Percentiles rank a stretch among this genome's conserved stretches.
Conservation (phyloP, 2,797 vertebrate genomes). For the Trematomus bernacchii region DNA sequence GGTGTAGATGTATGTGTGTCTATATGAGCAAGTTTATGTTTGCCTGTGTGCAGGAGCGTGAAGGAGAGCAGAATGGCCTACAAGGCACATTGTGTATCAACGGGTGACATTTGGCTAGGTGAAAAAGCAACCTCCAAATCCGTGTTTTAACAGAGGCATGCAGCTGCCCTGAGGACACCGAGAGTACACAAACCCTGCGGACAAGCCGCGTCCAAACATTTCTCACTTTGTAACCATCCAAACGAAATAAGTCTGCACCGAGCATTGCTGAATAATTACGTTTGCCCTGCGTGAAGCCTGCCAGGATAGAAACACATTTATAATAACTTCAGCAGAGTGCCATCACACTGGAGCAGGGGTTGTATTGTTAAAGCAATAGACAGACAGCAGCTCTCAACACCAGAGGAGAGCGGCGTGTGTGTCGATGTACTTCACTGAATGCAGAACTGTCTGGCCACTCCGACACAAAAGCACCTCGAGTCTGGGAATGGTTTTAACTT, state of each 20-base stretch:
- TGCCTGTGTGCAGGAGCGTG: constrained; percentile 70
- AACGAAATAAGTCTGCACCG: constrained; percentile 68
- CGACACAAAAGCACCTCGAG: constrained; percentile 24
- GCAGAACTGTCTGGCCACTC: constrained; percentile 24
- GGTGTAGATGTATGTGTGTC: constrained; percentile 25
- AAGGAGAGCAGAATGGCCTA: constrained; percentile 63
- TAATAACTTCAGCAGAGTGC: constrained; percentile 55
- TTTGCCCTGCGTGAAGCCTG: constrained; percentile 64
- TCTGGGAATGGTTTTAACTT: constrained; percentile 6
- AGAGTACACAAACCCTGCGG: constrained; percentile 59
- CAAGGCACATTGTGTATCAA: constrained; percentile 72
- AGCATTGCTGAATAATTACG: constrained; percentile 71
- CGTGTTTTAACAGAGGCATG: constrained; percentile 69
- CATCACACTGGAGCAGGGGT: constrained; percentile 37
- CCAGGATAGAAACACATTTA: constrained; percentile 64
- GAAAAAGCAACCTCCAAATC: constrained; percentile 65
- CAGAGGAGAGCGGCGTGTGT: neutral
- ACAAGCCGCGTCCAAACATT: constrained; percentile 74
- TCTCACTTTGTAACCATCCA: constrained; percentile 69
- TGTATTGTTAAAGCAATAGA: constrained; percentile 38
- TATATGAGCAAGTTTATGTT: constrained; percentile 47
- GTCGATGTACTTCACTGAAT: constrained; percentile 33
- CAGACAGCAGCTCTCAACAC: constrained; percentile 9
- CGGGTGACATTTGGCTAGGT: constrained; percentile 62
- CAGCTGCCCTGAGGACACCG: constrained; percentile 64